phyloP scores from a whole-genome alignment of 2,888 invertebrate species.

The Onchidella celtica region DNA sequence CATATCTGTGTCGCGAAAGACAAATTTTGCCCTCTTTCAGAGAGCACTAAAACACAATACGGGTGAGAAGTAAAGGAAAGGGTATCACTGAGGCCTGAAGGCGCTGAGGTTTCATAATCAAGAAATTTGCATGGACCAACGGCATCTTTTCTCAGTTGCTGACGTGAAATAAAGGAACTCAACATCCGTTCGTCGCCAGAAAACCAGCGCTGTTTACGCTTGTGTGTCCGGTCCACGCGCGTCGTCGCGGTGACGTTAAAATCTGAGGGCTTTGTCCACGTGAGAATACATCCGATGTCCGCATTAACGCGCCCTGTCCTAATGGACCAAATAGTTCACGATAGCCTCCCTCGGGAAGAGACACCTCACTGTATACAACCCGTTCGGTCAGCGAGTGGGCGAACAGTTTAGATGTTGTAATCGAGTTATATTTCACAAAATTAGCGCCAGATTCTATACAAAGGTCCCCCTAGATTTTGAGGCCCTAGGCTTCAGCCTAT shows the following conservation, averaged over 20 bases:
- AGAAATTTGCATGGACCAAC: too few relatives aligned
- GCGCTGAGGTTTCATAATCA: too few relatives aligned
- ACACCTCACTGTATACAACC: neutral
- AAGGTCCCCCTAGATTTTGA: too few relatives aligned
- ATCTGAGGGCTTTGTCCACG: neutral
- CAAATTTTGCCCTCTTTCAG: too few relatives aligned
- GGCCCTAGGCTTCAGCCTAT: too few relatives aligned
- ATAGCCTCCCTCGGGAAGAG: neutral
- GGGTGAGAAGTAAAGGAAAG: too few relatives aligned
- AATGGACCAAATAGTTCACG: neutral
- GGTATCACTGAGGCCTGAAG: too few relatives aligned
- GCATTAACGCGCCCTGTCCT: constrained; percentile 20
- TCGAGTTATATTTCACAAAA: too few relatives aligned
- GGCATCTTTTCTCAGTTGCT: neutral
- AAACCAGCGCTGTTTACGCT: neutral
- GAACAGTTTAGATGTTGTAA: too few relatives aligned
- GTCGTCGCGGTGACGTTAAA: neutral
- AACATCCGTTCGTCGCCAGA: neutral
- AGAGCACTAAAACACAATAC: too few relatives aligned
- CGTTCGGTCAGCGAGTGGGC: too few relatives aligned
- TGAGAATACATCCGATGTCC: constrained; percentile 23
- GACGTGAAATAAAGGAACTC: neutral
- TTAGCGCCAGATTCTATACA: too few relatives aligned
- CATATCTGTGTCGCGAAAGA: neutral
- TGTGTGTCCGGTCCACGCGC: neutral